Conservation (phyloP, 1,140 invertebrate genomes). For the Anastatus disparis region DNA sequence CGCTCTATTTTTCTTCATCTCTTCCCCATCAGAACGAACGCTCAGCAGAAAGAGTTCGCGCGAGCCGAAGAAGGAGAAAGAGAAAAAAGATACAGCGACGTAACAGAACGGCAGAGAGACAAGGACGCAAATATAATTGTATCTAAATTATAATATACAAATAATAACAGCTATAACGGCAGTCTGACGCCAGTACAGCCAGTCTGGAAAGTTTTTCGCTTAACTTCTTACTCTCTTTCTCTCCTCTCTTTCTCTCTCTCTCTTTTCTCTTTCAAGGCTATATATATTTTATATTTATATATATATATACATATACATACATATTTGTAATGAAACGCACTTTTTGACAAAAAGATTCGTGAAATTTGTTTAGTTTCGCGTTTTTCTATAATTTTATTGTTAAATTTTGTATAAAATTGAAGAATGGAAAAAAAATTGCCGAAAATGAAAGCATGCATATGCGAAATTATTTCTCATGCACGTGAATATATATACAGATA, state of each 20-base stretch:
- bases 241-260: no score
- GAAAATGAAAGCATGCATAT: no score
- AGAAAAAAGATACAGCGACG: not conserved
- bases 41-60: not conserved
- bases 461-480: no score
- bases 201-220: constrained; percentile 51
- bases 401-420: no score
- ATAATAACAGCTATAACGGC: constrained; percentile 67
- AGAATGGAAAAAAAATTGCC: no score
- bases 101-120: constrained; percentile 50
- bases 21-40: constrained; percentile 28
- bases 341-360: no score
- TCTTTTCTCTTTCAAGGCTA: not conserved
- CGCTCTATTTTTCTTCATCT: constrained; percentile 41
- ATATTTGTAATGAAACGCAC: no score
- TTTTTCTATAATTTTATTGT: no score
- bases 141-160: constrained; percentile 70
- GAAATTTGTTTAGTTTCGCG: no score
- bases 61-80: not conserved
- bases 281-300: not conserved
- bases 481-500: not conserved
- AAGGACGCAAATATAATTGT: constrained; percentile 65
- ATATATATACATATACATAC: no score
- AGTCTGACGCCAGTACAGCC: constrained; percentile 66
- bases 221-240: no score